Base-by-base conservation (phyloP, 1,140 invertebrate species). In the Halictus rubicundus region DNA sequence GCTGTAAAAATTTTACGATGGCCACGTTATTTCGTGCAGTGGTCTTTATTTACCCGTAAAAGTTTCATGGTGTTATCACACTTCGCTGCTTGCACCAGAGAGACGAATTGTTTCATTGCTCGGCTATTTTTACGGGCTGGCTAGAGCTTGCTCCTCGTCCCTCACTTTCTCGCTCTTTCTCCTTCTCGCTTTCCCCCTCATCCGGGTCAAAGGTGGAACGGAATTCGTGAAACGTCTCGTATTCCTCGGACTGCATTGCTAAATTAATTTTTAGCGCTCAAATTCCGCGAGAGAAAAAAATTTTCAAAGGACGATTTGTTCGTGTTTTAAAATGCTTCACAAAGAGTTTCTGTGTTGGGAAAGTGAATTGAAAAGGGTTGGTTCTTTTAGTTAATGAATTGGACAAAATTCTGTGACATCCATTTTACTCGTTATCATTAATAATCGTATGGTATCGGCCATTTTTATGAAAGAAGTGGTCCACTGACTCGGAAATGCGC, bases 61-160 rank as follows among this genome's bases (percentile, higher is more conserved):
- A 85, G 83, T 84, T 85, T 85, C 83, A 85, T 64, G 73, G 73
- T 84, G 73, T 85, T 85, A 84, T 84, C 83, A 81, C 82, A 84
- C 82, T 81, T 85, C 59, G 82, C 64, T 81, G 68, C 72, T 81
- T 49, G 65, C 82, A 57, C 70, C 83, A 68, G 72, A 63, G 68
- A 77, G 82, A 81, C 82, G 83, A 85, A 75, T 71, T 77, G 82
- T 85, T 79, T 85, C 82, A 85, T 85, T 84, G 78, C 70, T 76
- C 54, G 23, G 76, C 72, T 65, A 80, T 78, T 84, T 84, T 85
- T 85, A 85, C 69, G 72, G 61, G 46, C 64, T 37, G 59, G 21
- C 63, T 74, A 52, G 65, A 70, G 71, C 73, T 37, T 37, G 60
- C 27, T 81, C 61, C 61, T 74, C 21, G 52, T 70, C 23, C 10